Evolutionary conservation across 2,797 vertebrate species (phyloP), one percentile per base, ranked within the genome.

Genomic region (Tinamus major): DNA sequence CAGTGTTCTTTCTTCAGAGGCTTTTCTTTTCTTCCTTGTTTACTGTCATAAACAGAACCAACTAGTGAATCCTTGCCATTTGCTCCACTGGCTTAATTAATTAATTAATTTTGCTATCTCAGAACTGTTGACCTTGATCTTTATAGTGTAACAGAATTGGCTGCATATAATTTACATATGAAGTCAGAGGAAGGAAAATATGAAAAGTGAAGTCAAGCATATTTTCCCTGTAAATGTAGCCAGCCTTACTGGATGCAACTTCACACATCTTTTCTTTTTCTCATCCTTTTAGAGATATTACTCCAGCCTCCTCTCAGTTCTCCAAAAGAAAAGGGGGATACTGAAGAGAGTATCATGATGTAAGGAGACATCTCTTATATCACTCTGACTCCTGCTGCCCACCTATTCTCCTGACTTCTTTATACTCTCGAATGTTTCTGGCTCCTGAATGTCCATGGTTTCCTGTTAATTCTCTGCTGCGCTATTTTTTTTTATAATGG

Each of bases 401-500:
- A 51, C 19, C 26, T 37, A 18, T 78, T 89, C 17, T 89, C 6
- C 27, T 51, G 23, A 13, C 76, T 89, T 80, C 42, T 85, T 89
- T 65, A 48, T 48, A 48, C 35, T 79, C 26, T 90, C 48, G 26
- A 69, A 85, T 39, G 8, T 72, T 8, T 26, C 75, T 75, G 27
- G 10, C 13, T 39, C 33, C n/a, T 64, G 63, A 84, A 37, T 72
- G 80, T 56, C 33, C 55, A n/a, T 82, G 51, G 35, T 31, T 85
- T 87, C 71, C 74, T 88, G 91, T 79, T 74, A 90, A 88, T 82
- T 85, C 48, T 85, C 44, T 74, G 26, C 48, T 82, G 44, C 39
- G 42, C 61, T 81, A 14, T 4, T 23, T 68, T 76, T 79, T 74
- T 68, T 51, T 13, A 85, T 72, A 85, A 29, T 13, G 18, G 56